phyloP scores from a whole-genome alignment of 2,888 invertebrate species.

The Leucoma salicis region DNA sequence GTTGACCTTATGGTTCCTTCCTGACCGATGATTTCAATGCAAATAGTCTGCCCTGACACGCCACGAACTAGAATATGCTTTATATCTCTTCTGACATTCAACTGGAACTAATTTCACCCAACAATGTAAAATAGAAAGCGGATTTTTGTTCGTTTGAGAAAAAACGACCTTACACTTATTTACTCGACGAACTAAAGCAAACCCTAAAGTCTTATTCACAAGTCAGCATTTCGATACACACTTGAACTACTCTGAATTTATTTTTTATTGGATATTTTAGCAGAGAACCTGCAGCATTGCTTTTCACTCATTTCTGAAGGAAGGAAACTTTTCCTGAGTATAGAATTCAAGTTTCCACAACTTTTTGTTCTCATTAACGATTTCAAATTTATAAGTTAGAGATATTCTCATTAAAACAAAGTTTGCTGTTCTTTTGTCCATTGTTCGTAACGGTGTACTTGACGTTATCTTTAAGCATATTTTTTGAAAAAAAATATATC shows the following conservation, averaged over 20 bases:
- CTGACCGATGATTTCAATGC: slow-evolving; percentile 35
- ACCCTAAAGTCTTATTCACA: slow-evolving; percentile 26
- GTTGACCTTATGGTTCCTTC: slow-evolving; percentile 23
- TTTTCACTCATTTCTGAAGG: slow-evolving; percentile 46
- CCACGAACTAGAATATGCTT: slow-evolving; percentile 43
- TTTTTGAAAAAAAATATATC: no score
- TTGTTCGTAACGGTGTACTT: slow-evolving; percentile 13
- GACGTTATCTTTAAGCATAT: no score
- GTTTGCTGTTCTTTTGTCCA: slow-evolving; percentile 18
- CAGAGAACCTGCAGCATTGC: slow-evolving; percentile 45
- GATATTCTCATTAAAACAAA: slow-evolving; percentile 41
- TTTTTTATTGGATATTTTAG: slow-evolving; percentile 22
- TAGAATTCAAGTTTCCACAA: slow-evolving; percentile 34
- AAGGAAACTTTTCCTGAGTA: slow-evolving; percentile 48
- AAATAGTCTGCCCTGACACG: slow-evolving; percentile 28
- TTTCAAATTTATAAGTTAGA: slow-evolving; percentile 43
- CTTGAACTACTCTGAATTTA: slow-evolving; percentile 13
- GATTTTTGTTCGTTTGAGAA: slow-evolving; percentile 35
- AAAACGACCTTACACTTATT: slow-evolving; percentile 22
- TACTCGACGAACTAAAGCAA: slow-evolving; percentile 20
- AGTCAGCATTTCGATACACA: slow-evolving; percentile 26
- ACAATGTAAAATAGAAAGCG: slow-evolving; percentile 58
- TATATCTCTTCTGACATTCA: slow-evolving; percentile 58
- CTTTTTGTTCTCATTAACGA: slow-evolving; percentile 50
- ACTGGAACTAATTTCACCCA: slow-evolving; percentile 63